These are phyloP conservation scores for Pseudobourletiella spinata DNA, from an alignment of 1,140 invertebrate genomes.

Conservation along the genomic window DNA sequence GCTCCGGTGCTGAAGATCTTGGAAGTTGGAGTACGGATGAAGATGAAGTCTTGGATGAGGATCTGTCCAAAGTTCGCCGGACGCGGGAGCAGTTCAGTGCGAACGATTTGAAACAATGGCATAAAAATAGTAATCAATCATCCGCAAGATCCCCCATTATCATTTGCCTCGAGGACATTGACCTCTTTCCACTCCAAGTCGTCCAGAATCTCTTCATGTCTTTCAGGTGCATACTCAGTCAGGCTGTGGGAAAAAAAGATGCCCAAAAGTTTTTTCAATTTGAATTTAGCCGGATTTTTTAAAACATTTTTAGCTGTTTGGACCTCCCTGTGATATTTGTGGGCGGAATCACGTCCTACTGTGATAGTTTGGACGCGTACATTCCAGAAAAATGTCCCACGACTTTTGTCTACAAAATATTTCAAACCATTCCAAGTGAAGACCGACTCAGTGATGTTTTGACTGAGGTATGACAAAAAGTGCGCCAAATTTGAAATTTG, in stretches of 20 bases:
- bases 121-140: too few species aligned
- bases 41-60: background rate
- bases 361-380: slow-evolving; percentile 10
- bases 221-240: too few species aligned
- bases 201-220: slow-evolving; percentile 17
- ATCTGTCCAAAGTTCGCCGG: background rate
- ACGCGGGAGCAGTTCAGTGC: slow-evolving; percentile 4
- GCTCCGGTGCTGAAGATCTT: background rate
- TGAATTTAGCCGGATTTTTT: too few species aligned
- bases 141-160: background rate
- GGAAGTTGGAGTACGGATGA: background rate
- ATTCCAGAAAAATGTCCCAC: slow-evolving; percentile 19
- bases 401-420: slow-evolving; percentile 14
- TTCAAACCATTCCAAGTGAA: background rate
- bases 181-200: slow-evolving; percentile 13
- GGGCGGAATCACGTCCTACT: slow-evolving; percentile 15
- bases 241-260: too few species aligned
- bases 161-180: slow-evolving; percentile 24
- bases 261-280: too few species aligned
- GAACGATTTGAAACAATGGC: slow-evolving; percentile 20
- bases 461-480: background rate
- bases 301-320: slow-evolving; percentile 18
- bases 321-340: slow-evolving; percentile 24
- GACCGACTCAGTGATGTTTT: slow-evolving; percentile 17
- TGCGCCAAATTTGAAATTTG: background rate